phyloP scores from a whole-genome alignment of 2,113 vertebrate genomes.

The Paradisaea rubra region DNA sequence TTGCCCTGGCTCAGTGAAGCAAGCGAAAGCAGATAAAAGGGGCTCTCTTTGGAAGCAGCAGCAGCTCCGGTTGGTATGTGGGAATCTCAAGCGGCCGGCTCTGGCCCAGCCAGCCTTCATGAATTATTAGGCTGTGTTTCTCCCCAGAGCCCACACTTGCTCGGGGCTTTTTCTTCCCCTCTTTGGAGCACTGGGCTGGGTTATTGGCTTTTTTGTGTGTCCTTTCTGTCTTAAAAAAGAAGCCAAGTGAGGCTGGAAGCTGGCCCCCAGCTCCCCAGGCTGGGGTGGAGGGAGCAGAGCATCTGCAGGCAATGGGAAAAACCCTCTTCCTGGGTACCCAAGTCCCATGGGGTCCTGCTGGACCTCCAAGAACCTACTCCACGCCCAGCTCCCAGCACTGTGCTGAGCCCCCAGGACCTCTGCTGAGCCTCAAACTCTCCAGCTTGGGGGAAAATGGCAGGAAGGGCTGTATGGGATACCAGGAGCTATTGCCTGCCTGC shows the following conservation, averaged over 20 bases:
- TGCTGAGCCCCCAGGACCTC: not conserved
- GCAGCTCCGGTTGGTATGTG: constrained; percentile 85
- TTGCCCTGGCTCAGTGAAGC: constrained; percentile 87
- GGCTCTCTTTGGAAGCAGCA: constrained; percentile 85
- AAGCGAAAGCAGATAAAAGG: constrained; percentile 88
- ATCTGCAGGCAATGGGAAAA: not conserved
- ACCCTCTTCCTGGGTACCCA: not conserved
- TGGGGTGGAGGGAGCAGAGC: not conserved
- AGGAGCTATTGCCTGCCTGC: not conserved
- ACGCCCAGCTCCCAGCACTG: rapidly evolving
- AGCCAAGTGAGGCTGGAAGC: not conserved
- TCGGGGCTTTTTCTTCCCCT: constrained; percentile 40
- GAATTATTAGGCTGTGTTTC: constrained; percentile 74
- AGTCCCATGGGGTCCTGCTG: not conserved
- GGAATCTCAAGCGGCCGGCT: constrained; percentile 77
- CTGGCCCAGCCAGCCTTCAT: constrained; percentile 76
- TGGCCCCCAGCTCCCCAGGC: not conserved
- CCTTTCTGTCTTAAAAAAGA: constrained; percentile 41
- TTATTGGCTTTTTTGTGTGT: constrained; percentile 42
- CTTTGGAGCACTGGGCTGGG: constrained; percentile 31
- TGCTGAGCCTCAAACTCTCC: not conserved
- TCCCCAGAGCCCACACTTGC: constrained; percentile 52
- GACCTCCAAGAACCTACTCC: not conserved
- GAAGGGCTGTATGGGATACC: not conserved
- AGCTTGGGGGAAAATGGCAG: not conserved